Conservation (phyloP, 2,888 invertebrate species). For the Euproctis similis region DNA sequence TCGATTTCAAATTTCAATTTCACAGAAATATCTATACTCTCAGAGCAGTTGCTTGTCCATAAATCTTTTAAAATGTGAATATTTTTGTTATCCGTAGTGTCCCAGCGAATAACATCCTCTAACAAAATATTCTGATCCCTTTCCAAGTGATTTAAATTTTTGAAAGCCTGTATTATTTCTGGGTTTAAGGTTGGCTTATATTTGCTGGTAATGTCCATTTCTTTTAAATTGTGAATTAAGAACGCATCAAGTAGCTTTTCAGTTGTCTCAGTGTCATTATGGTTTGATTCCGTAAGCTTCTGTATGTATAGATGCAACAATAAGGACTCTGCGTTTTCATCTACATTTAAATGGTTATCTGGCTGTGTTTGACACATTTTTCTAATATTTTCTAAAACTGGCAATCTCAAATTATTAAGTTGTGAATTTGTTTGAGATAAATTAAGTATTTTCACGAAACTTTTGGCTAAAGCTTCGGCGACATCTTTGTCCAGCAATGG, state of each 20-base stretch:
- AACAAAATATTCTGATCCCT: constrained; percentile 23
- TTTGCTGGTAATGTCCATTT: constrained; percentile 32
- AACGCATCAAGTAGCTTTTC: constrained; percentile 46
- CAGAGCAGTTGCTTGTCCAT: constrained; percentile 31
- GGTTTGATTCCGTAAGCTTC: constrained; percentile 17
- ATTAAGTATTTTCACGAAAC: constrained; percentile 51
- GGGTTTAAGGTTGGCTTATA: constrained; percentile 33
- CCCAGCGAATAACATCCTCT: constrained; percentile 43
- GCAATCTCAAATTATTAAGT: constrained; percentile 40
- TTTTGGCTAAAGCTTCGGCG: constrained; percentile 45
- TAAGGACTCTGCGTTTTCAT: constrained; percentile 37
- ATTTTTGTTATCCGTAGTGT: constrained; percentile 19
- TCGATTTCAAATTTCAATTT: constrained; percentile 54
- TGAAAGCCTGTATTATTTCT: constrained; percentile 51
- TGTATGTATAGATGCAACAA: constrained; percentile 37
- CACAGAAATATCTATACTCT: constrained; percentile 39
- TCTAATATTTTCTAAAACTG: constrained; percentile 48
- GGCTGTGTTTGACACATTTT: constrained; percentile 47
- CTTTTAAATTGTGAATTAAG: constrained; percentile 40
- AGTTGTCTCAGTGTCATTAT: constrained; percentile 11
- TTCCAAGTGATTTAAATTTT: constrained; percentile 42
- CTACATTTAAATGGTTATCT: constrained; percentile 39
- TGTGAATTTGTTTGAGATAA: constrained; percentile 38
- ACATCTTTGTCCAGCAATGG: constrained; percentile 53
- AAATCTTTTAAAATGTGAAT: constrained; percentile 35